phyloP scores from a whole-genome alignment of 2,797 vertebrate genomes.

The Coccyzus lansbergi region DNA sequence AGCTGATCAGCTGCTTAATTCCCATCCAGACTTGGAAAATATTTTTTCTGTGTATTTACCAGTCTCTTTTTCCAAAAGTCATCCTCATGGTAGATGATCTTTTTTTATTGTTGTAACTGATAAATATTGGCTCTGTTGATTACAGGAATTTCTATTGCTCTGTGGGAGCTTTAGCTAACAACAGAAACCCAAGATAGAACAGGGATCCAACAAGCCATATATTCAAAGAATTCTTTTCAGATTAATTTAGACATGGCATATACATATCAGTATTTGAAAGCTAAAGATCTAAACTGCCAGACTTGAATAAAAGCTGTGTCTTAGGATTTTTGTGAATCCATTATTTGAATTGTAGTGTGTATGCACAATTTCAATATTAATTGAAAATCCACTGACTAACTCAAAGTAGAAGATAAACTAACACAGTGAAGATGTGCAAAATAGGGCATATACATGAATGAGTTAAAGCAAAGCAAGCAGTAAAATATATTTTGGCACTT shows the following conservation, averaged over 20 bases:
- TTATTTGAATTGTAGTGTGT: not conserved
- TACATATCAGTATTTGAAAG: not conserved
- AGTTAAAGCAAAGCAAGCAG: not conserved
- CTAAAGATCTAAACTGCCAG: not conserved
- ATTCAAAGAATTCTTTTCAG: not conserved
- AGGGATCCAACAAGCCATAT: not conserved
- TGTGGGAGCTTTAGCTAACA: not conserved
- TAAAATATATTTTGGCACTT: not conserved
- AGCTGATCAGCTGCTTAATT: not conserved
- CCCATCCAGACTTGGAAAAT: not conserved
- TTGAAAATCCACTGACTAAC: not conserved
- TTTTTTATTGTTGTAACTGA: not conserved
- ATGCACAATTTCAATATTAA: not conserved
- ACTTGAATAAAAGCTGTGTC: not conserved
- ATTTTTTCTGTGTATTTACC: not conserved
- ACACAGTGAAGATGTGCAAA: not conserved
- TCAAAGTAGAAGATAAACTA: not conserved
- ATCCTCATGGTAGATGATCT: not conserved
- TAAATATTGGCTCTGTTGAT: not conserved
- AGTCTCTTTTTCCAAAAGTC: not conserved
- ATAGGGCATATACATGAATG: fast-evolving
- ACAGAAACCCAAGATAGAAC: not conserved
- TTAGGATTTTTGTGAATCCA: not conserved
- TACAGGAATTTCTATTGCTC: not conserved
- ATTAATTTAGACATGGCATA: not conserved